Conservation (phyloP, 35 echinoderm and acorn worm genomes). For the Apostichopus japonicus region DNA sequence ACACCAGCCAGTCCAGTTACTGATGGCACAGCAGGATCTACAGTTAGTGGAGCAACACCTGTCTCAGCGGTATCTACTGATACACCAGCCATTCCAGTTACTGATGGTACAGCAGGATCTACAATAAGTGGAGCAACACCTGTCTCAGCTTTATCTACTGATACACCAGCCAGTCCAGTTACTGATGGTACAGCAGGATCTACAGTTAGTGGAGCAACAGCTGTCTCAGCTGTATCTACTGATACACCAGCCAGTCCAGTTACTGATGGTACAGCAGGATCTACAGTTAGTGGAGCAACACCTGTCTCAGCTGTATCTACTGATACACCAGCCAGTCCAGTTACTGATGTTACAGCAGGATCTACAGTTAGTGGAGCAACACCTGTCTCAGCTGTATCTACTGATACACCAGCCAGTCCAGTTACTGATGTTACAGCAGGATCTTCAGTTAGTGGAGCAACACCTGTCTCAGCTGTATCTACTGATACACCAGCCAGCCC, state of each 20-base stretch:
- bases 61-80: not conserved
- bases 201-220: not conserved
- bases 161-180: not conserved
- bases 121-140: not conserved
- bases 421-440: too few species aligned
- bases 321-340: slow-evolving; percentile 9
- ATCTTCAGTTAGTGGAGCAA: too few species aligned
- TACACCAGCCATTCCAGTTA: not conserved
- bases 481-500: too few species aligned
- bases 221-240: not conserved
- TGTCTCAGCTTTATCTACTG: not conserved
- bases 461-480: too few species aligned
- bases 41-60: not conserved
- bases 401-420: too few species aligned
- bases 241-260: not conserved
- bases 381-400: too few species aligned
- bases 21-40: too few species aligned
- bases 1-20: not conserved
- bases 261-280: not conserved
- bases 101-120: not conserved
- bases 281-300: not conserved
- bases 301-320: too few species aligned
- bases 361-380: too few species aligned
- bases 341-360: not conserved
- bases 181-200: not conserved